Conservation (phyloP, 2,113 vertebrate genomes). For the Leptosomus discolor region DNA sequence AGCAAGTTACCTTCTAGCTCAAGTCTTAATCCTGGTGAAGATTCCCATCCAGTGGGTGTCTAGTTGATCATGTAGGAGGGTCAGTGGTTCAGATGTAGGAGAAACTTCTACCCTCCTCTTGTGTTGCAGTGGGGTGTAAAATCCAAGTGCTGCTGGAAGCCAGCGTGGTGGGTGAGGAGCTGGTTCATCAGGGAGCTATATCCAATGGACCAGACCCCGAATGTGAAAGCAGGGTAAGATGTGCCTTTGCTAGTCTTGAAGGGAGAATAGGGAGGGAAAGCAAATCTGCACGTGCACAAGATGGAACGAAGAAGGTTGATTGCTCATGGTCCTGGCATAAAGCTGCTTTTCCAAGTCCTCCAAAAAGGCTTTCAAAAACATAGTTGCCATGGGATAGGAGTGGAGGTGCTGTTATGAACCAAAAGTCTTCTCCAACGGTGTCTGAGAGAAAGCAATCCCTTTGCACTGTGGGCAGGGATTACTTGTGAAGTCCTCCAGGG, state of each 20-base stretch:
- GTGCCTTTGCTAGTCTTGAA: not conserved
- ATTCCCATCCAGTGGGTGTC: not conserved
- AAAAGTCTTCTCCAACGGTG: not conserved
- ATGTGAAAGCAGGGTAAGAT: not conserved
- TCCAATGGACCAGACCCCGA: fast-evolving
- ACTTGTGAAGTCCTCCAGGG: not conserved
- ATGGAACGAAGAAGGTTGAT: not conserved
- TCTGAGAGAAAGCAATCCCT: not conserved
- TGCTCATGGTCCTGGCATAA: not conserved
- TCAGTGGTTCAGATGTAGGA: not conserved
- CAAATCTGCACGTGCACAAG: fast-evolving
- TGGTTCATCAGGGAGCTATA: not conserved
- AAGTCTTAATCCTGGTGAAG: not conserved
- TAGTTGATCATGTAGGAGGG: not conserved
- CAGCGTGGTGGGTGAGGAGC: not conserved
- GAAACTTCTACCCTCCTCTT: not conserved
- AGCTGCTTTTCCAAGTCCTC: not conserved
- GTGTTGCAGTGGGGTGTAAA: not conserved
- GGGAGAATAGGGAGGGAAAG: not conserved
- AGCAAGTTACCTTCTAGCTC: not conserved
- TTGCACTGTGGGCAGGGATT: not conserved
- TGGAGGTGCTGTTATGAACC: not conserved
- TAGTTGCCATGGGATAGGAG: not conserved
- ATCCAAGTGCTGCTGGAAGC: not conserved
- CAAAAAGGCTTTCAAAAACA: not conserved